Evolutionary conservation across 2,113 vertebrate species (phyloP), one percentile per base, ranked within the genome.

Genomic region (Sialia sialis): DNA sequence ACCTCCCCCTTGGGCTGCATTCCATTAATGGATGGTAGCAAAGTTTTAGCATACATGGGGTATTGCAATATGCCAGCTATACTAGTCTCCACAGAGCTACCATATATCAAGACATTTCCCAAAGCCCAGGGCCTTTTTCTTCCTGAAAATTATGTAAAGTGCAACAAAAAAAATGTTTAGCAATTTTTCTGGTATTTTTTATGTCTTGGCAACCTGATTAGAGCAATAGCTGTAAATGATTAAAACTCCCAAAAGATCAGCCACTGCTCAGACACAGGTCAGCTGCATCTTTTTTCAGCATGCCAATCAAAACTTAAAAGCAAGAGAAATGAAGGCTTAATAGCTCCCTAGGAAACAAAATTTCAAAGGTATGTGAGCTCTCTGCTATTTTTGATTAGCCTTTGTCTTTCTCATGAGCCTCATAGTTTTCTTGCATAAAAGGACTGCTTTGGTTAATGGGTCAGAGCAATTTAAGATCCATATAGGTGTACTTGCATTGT

Each of bases 291-390:
- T 87, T 86, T 84, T 69, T 55, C 48, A 74, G 43, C 38, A 56
- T 77, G 59, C 38, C 92, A 86, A 44, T 92, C 85, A 86, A 85
- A 94, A 80, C 54, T 66, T 80, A 67, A 90, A 89, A 93, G 58
- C 34, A 86, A 54, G 32, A 91, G 52, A 84, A 92, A 92, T 36
- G n/a, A 84, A 91, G 17, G 30, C 21, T 90, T 93, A 93, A 89
- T 84, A 81, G 55, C 72, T 93, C 64, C 83, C 76, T 38, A 46
- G 83, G 88, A 95, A 93, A 87, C 25, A 70, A 81, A 93, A 90
- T 90, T 93, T 92, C 80, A 84, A 81, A 91, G 52, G 36, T 93
- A 70, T 60, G 27, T 36, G 72, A 75, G 36, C 16, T 64, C 11
- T 72, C 20, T 64, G 23, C 36, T 87, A 38, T 72, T 89, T 89